These are phyloP conservation scores for Columba janthina DNA, from an alignment of 2,113 vertebrate genomes.

Conservation along the genomic window DNA sequence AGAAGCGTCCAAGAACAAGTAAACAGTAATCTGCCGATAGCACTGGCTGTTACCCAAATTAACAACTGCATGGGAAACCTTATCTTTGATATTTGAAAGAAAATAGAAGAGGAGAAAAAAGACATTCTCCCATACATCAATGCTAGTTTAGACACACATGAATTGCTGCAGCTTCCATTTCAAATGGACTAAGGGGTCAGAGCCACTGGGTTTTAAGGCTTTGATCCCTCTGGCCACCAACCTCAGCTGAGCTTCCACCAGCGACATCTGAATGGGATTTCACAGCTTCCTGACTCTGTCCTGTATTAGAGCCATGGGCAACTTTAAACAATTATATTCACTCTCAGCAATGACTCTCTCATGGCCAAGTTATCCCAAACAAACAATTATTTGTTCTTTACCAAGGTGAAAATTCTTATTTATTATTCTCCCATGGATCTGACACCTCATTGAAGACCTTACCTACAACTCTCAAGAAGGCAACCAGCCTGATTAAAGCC, in stretches of 20 bases:
- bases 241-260: rapidly evolving
- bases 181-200: rapidly evolving
- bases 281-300: rapidly evolving
- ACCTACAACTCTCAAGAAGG: rapidly evolving
- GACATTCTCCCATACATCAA: rapidly evolving
- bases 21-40: not conserved
- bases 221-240: not conserved
- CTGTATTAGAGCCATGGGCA: rapidly evolving
- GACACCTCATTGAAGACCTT: rapidly evolving
- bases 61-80: not conserved
- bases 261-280: rapidly evolving
- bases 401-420: rapidly evolving
- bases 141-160: rapidly evolving
- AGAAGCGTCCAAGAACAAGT: not conserved
- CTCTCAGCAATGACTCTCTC: not conserved
- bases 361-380: rapidly evolving
- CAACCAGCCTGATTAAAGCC: not conserved
- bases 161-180: rapidly evolving
- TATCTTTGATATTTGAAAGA: not conserved
- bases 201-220: not conserved
- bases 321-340: rapidly evolving
- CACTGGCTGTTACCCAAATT: not conserved
- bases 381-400: rapidly evolving
- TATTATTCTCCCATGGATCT: rapidly evolving
- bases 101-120: not conserved